Evolutionary conservation across 2,888 invertebrate genomes (phyloP).

Genomic region (Lydus trimaculatus): DNA sequence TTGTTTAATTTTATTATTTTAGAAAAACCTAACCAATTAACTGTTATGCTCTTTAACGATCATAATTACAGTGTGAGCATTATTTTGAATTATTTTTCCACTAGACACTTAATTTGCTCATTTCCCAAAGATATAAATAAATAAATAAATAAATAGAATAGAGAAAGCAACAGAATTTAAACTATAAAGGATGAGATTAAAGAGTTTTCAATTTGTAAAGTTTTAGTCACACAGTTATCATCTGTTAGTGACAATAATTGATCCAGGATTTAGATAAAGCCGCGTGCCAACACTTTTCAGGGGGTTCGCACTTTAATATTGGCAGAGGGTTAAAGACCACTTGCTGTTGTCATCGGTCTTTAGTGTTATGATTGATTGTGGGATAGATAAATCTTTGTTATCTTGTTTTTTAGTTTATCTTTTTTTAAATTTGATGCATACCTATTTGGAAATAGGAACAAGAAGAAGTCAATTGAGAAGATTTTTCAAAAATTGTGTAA

Average conservation of each 20-base stretch:
- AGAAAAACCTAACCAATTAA: not conserved
- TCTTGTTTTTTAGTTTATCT: too few species aligned
- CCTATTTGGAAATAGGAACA: not conserved
- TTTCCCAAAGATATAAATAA: not conserved
- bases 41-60: not conserved
- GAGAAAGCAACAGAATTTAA: not conserved
- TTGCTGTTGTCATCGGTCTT: conserved; percentile 17
- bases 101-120: not conserved
- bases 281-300: conserved; percentile 15
- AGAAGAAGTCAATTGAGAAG: too few species aligned
- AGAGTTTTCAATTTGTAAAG: not conserved
- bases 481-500: too few species aligned
- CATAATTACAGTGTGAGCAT: not conserved
- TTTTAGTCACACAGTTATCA: conserved; percentile 7
- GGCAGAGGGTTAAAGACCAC: conserved; percentile 16
- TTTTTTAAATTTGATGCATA: not conserved
- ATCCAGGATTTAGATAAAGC: conserved; percentile 10
- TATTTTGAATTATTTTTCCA: conserved; percentile 6
- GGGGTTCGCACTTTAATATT: conserved; percentile 10
- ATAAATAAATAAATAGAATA: not conserved
- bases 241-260: conserved; percentile 18
- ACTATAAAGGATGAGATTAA: not conserved
- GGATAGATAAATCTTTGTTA: not conserved
- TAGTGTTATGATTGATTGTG: conserved; percentile 12
- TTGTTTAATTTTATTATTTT: not conserved